phyloP scores from a whole-genome alignment of 2,113 vertebrate species.

The Gallinago undulata region DNA sequence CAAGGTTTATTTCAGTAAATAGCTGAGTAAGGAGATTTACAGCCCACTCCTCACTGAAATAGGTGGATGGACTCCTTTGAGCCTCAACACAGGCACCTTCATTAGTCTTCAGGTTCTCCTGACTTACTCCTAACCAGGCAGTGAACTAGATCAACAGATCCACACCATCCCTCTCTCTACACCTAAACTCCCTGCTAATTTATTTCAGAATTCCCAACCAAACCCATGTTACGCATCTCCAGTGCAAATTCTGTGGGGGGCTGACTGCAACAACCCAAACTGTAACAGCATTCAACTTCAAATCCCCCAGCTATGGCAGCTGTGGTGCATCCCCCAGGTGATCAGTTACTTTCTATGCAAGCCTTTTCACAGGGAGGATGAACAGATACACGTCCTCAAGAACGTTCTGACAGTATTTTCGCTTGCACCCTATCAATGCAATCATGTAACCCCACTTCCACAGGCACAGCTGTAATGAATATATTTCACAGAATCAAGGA shows the following conservation, averaged over 20 bases:
- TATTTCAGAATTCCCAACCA: not conserved
- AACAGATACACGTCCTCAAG: rapidly evolving
- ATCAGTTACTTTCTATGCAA: not conserved
- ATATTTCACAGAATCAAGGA: no score
- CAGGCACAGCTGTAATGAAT: not conserved
- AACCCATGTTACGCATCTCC: not conserved
- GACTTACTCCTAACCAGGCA: not conserved
- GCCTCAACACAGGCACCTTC: not conserved
- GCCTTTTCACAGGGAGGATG: not conserved
- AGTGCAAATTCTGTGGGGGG: not conserved
- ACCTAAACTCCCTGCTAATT: not conserved
- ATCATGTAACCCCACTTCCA: not conserved
- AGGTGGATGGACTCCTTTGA: not conserved
- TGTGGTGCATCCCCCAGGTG: not conserved
- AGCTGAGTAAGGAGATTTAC: not conserved
- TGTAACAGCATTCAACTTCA: not conserved
- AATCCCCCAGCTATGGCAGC: not conserved
- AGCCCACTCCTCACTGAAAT: not conserved
- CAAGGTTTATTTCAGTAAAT: not conserved
- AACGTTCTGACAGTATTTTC: not conserved
- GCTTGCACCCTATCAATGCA: not conserved
- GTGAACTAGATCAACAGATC: not conserved
- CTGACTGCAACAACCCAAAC: not conserved
- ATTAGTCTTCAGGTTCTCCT: not conserved
- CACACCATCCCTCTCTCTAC: not conserved